Percentiles rank a stretch among this genome's conserved stretches.
Conservation (phyloP, 2,888 invertebrate genomes). For the Tachina fera region DNA sequence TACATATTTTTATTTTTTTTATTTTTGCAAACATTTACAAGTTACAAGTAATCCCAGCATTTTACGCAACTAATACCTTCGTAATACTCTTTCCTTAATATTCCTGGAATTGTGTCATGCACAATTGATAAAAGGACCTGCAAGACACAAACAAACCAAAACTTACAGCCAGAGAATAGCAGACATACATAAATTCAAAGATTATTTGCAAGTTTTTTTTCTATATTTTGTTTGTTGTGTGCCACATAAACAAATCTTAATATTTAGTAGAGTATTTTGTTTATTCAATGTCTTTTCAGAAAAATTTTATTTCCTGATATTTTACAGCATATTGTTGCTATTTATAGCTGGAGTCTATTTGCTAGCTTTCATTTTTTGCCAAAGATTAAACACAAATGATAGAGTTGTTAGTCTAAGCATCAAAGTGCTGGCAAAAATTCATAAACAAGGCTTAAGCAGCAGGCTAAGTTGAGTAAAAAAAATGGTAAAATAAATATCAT, state of each 20-base stretch:
- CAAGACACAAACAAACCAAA: neutral
- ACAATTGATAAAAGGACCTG: conserved; percentile 21
- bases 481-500: conserved; percentile 37
- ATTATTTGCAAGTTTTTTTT: conserved; percentile 60
- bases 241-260: conserved; percentile 58
- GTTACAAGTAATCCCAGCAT: conserved; percentile 65
- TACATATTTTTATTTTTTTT: conserved; percentile 51
- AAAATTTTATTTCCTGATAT: neutral
- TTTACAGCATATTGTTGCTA: conserved; percentile 50
- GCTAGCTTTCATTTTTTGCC: neutral
- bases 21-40: conserved; percentile 43
- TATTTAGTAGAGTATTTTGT: conserved; percentile 56
- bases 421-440: conserved; percentile 4
- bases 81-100: conserved; percentile 5
- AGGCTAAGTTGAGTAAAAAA: conserved; percentile 2
- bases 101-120: conserved; percentile 42
- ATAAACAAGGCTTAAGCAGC: conserved; percentile 13
- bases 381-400: conserved; percentile 46
- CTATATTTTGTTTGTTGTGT: conserved; percentile 44
- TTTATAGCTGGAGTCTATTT: conserved; percentile 23
- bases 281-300: conserved; percentile 40
- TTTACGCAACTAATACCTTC: conserved; percentile 70
- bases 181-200: conserved; percentile 68
- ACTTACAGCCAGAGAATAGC: neutral
- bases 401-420: conserved; percentile 26